Evolutionary conservation across 2,888 invertebrate genomes (phyloP), one percentile per base, ranked within the genome.

Genomic region (Limulus polyphemus): DNA sequence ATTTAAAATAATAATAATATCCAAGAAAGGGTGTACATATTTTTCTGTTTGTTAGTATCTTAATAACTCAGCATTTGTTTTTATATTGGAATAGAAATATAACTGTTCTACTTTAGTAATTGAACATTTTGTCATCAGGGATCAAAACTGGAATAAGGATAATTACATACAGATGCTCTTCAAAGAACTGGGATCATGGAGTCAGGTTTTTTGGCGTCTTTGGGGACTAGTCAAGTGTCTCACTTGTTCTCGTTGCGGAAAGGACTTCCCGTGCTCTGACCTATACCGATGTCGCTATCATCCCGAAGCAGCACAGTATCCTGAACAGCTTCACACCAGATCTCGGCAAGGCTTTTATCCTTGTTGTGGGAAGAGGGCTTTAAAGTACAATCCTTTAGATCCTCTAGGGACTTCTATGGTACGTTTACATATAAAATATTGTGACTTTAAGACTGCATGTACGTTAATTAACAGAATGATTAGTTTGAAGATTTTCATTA

Each of bases 141-240:
- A 94, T 70, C 73, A 81, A 1, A 78, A 81, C 1, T 94, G 93
- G 90, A 86, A 86, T 71, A 79, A 76, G 50, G 89, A 86, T 73
- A 85, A 86, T 60, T 88, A 88, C 75, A 83, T 94, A 48, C 76
- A 84, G 54, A 83, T 84, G 72, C 76, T 92, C 64, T 87, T 87
- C 73, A 83, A 83, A 16, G 86, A 88, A 72, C 79, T 91, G 62
- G 87, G 88, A 67, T 85, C 86, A 0, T 95, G 95, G 95, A 81
- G 91, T 0, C 85, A 85, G 72, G 90, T 93, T 3, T 95, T 94
- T 77, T 95, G 95, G 95, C 82, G 88, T 13, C 78, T 94, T 56
- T 94, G 94, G 94, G 90, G 90, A 0, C 87, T 88, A 72, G 86
- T 90, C 67, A 94, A 95, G 77, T 90, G 86, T 77, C 79, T 94